Percentiles rank a stretch among this genome's conserved stretches.
phyloP scores from a whole-genome alignment of 1,140 invertebrate species.

The Apis laboriosa region DNA sequence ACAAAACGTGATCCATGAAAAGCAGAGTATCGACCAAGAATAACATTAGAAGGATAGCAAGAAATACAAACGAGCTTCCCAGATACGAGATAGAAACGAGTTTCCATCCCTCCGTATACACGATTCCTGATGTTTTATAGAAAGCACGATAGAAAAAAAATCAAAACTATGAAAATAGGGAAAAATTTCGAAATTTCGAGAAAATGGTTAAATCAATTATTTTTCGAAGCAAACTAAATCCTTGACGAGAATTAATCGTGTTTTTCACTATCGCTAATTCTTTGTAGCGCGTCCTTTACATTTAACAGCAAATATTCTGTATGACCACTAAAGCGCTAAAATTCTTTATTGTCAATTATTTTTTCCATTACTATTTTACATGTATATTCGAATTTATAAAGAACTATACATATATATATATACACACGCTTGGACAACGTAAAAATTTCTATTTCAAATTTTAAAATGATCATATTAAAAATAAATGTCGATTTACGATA shows the following conservation, averaged over 20 bases:
- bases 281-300: slow-evolving; percentile 35
- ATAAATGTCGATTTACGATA: too few relatives aligned
- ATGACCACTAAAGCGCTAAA: neutral
- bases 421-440: too few relatives aligned
- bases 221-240: slow-evolving; percentile 55
- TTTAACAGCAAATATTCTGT: slow-evolving; percentile 9
- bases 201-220: slow-evolving; percentile 18
- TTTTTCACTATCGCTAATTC: slow-evolving; percentile 30
- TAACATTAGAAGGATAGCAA: slow-evolving; percentile 58
- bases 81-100: slow-evolving; percentile 21
- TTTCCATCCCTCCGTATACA: neutral
- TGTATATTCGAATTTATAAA: too few relatives aligned
- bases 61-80: slow-evolving; percentile 31
- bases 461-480: too few relatives aligned
- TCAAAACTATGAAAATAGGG: slow-evolving; percentile 14
- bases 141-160: neutral
- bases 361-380: slow-evolving; percentile 18
- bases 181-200: neutral
- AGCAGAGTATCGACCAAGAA: slow-evolving; percentile 52
- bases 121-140: neutral
- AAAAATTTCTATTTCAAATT: too few relatives aligned
- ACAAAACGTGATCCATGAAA: slow-evolving; percentile 63
- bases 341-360: neutral
- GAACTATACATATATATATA: too few relatives aligned
- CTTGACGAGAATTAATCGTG: slow-evolving; percentile 56